Conservation (phyloP, 2,797 vertebrate species). For the Eulemur albifrons region DNA sequence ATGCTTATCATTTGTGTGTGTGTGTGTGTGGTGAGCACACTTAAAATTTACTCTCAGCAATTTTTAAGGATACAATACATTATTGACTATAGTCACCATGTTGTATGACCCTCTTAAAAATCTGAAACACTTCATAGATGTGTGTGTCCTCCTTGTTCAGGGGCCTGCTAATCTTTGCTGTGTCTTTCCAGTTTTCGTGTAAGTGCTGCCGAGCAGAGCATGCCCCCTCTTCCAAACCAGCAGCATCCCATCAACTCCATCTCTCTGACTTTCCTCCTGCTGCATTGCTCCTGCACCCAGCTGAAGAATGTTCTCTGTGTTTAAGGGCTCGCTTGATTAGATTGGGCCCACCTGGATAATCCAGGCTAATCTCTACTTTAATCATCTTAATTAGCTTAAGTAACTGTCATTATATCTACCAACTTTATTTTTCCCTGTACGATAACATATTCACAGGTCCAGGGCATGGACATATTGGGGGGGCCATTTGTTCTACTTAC, state of each 20-base stretch:
- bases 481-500: not conserved
- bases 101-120: not conserved
- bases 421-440: not conserved
- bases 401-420: not conserved
- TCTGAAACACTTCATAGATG: not conserved
- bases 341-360: not conserved
- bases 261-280: not conserved
- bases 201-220: not conserved
- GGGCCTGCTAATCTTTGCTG: not conserved
- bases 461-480: not conserved
- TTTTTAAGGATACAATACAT: not conserved
- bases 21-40: not conserved
- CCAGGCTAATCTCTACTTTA: not conserved
- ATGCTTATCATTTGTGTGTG: not conserved
- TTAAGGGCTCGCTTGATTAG: not conserved
- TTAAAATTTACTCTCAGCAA: not conserved
- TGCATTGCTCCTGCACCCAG: not conserved
- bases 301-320: not conserved
- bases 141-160: not conserved
- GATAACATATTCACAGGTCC: not conserved
- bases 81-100: not conserved
- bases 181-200: not conserved
- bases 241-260: fast-evolving
- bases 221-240: not conserved
- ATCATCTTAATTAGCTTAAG: not conserved